Conservation (phyloP, 2,797 vertebrate genomes). For the Sparidentex hasta region DNA sequence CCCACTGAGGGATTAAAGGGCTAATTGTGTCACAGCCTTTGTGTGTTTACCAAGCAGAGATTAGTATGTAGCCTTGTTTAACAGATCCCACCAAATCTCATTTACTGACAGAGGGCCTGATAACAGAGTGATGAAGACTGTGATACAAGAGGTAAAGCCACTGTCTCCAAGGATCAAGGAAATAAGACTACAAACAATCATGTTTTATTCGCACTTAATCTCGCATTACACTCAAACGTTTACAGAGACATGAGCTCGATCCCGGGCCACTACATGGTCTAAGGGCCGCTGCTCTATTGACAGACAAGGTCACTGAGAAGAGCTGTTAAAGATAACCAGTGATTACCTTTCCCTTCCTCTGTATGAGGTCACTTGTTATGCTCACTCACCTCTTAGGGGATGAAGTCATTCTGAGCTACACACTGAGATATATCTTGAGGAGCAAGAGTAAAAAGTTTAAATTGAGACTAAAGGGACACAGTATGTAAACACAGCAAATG, state of each 20-base stretch:
- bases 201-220: conserved; percentile 60
- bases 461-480: background rate
- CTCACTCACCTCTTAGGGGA: background rate
- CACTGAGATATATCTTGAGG: background rate
- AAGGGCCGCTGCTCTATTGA: conserved; percentile 31
- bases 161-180: conserved; percentile 43
- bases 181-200: conserved; percentile 48
- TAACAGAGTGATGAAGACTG: conserved; percentile 60
- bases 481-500: conserved; percentile 2
- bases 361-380: conserved; percentile 32
- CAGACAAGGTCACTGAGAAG: conserved; percentile 48
- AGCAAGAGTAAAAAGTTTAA: background rate
- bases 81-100: conserved; percentile 75
- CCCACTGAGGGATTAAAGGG: conserved; percentile 73
- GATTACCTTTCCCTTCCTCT: conserved; percentile 41
- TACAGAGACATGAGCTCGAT: conserved; percentile 16
- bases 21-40: conserved; percentile 78
- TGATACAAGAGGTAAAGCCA: conserved; percentile 63
- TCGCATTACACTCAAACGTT: conserved; percentile 42
- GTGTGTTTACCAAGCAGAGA: conserved; percentile 75
- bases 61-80: conserved; percentile 76
- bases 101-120: conserved; percentile 72
- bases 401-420: background rate
- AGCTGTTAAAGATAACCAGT: conserved; percentile 36
- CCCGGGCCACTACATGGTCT: conserved; percentile 3